Percentiles rank a stretch among this genome's conserved stretches.
phyloP scores from a whole-genome alignment of 2,113 vertebrate genomes.

The Delphinus delphis region DNA sequence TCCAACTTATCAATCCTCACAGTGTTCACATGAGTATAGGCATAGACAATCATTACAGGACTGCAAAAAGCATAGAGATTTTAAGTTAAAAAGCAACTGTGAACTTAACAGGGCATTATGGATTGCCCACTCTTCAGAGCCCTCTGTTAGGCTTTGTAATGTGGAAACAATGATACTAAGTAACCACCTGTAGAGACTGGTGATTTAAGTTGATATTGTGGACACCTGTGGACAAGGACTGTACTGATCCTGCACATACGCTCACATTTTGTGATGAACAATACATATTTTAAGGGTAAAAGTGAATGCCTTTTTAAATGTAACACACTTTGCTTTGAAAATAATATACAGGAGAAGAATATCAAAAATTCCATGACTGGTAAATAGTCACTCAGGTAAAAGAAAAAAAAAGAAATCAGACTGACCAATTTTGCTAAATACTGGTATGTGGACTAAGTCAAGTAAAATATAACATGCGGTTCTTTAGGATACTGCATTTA shows the following conservation, averaged over 20 bases:
- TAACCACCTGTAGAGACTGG: background rate
- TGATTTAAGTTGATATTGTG: background rate
- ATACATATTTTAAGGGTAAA: background rate
- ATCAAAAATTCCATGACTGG: background rate
- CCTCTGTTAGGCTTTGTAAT: background rate
- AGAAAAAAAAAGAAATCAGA: background rate
- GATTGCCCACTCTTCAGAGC: background rate
- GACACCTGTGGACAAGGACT: background rate
- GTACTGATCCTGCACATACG: background rate
- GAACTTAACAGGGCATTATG: background rate
- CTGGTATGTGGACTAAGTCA: background rate
- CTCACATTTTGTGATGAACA: background rate
- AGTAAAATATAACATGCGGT: background rate
- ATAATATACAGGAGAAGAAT: background rate
- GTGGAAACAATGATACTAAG: background rate
- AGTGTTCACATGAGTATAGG: background rate
- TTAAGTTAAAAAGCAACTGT: background rate
- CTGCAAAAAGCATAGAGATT: background rate
- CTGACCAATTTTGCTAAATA: background rate
- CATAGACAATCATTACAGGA: background rate
- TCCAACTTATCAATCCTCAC: background rate
- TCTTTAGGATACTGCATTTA: background rate
- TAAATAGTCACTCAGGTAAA: constrained; percentile 3
- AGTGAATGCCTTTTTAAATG: constrained; percentile 7
- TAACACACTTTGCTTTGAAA: constrained; percentile 14